Evolutionary conservation across 2,888 invertebrate species (phyloP).

Genomic region (Colletes collaris): DNA sequence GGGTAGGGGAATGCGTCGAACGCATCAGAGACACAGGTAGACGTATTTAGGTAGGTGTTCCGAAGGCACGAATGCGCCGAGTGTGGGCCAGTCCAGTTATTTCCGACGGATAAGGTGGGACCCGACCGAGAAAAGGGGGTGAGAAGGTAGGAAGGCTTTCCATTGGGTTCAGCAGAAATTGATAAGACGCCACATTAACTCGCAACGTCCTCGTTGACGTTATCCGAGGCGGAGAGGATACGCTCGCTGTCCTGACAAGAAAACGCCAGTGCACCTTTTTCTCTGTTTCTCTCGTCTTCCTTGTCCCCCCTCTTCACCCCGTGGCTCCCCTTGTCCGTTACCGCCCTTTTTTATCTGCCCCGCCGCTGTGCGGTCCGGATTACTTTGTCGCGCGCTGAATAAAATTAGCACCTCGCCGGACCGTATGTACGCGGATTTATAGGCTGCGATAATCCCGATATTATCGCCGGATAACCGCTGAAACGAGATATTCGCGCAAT

Average conservation of each 20-base stretch:
- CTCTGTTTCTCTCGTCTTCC: constrained; percentile 1
- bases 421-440: constrained; percentile 45
- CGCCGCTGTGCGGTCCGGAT: constrained; percentile 62
- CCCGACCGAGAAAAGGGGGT: constrained; percentile 34
- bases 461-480: constrained; percentile 48
- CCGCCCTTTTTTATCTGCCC: constrained; percentile 51
- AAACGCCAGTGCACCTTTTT: constrained; percentile 16
- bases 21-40: constrained; percentile 32
- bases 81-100: constrained; percentile 77
- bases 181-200: constrained; percentile 72
- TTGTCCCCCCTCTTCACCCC: background rate
- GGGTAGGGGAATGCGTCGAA: background rate
- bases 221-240: constrained; percentile 61
- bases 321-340: background rate
- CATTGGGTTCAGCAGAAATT: constrained; percentile 65
- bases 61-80: constrained; percentile 55
- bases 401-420: constrained; percentile 54
- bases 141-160: constrained; percentile 39
- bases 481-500: constrained; percentile 19
- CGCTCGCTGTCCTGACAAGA: constrained; percentile 34
- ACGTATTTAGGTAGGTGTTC: constrained; percentile 68
- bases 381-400: constrained; percentile 62
- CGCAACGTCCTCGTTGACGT: constrained; percentile 63
- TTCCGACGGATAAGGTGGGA: background rate
- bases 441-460: constrained; percentile 44